Conservation (phyloP, 1,140 invertebrate genomes). For the Brachionus paranguensis region DNA sequence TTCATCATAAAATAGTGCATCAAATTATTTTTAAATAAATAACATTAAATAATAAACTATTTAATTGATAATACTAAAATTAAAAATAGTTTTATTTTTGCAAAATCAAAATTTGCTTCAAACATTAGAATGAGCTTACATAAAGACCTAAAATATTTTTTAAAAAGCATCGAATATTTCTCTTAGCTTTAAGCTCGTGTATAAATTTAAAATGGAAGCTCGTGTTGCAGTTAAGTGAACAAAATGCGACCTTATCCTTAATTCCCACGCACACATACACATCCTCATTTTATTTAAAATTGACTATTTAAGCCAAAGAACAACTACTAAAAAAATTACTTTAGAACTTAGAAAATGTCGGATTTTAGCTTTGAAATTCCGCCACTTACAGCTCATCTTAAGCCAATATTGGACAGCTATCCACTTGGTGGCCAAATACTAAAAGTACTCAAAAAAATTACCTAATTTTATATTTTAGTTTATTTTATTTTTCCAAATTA, state of each 20-base stretch:
- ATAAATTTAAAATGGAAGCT: not conserved
- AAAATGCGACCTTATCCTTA: not conserved
- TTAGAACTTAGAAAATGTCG: not conserved
- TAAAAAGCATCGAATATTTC: not conserved
- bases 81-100: no score
- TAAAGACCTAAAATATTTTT: not conserved
- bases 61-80: no score
- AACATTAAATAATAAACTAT: no score
- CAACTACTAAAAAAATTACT: not conserved
- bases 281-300: not conserved
- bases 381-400: not conserved
- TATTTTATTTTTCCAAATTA: not conserved
- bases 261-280: not conserved
- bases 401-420: not conserved
- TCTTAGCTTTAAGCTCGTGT: not conserved
- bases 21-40: no score
- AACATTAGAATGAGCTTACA: not conserved
- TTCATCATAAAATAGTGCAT: no score
- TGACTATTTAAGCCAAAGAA: not conserved
- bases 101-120: not conserved
- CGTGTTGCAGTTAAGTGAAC: not conserved
- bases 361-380: constrained; percentile 26
- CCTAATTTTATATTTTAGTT: not conserved
- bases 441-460: not conserved
- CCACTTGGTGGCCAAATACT: constrained; percentile 21